phyloP scores from a whole-genome alignment of 2,797 vertebrate genomes.

The Lithobates sylvaticus region DNA sequence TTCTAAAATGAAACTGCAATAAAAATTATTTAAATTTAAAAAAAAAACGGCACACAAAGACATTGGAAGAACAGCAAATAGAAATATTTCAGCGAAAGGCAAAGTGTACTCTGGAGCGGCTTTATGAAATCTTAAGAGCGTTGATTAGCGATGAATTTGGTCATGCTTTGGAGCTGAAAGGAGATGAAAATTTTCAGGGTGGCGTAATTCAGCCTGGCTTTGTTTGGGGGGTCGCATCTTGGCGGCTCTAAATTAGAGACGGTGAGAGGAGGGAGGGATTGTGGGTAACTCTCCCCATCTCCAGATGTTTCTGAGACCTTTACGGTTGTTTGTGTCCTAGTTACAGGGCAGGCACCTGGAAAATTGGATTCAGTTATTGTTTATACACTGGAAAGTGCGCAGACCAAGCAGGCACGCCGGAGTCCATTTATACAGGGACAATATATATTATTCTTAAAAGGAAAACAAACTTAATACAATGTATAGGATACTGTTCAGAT shows the following conservation, averaged over 20 bases:
- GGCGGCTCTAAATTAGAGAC: not conserved
- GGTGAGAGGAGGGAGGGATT: not conserved
- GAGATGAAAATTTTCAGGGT: not conserved
- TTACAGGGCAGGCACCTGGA: no score
- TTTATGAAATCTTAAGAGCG: constrained; percentile 15
- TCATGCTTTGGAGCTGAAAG: not conserved
- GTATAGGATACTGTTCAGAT: no score
- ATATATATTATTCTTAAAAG: no score
- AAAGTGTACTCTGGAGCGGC: not conserved
- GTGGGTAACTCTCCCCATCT: not conserved
- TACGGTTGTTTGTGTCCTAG: no score
- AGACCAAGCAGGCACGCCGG: no score
- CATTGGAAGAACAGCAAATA: constrained; percentile 13
- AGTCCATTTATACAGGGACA: no score
- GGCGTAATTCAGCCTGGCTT: not conserved
- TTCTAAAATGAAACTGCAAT: no score
- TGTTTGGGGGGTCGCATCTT: constrained; percentile 1
- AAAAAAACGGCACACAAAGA: constrained; percentile 65
- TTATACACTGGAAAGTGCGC: no score
- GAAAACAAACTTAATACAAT: no score
- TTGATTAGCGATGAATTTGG: constrained; percentile 10
- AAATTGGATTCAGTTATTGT: no score
- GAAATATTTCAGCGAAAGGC: not conserved
- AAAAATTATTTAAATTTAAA: no score
- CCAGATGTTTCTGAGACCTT: no score